Evolutionary conservation across 2,888 invertebrate genomes (phyloP).

Genomic region (Ceraclea dissimilis): DNA sequence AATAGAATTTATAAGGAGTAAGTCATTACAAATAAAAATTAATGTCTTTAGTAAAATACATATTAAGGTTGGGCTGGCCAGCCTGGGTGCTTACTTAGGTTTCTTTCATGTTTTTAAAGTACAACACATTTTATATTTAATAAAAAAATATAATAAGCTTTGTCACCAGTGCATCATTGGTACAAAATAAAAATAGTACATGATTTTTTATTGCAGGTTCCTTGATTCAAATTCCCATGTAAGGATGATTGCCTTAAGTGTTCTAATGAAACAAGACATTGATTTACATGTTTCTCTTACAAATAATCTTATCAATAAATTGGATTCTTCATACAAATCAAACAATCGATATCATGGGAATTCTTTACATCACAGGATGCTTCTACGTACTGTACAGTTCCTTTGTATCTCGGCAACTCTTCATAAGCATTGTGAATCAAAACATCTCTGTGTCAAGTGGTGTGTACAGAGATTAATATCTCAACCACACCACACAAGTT

Average conservation of each 20-base stretch:
- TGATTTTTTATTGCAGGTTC: too few relatives aligned
- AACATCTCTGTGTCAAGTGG: constrained; percentile 29
- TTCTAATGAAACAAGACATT: constrained; percentile 23
- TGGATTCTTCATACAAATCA: constrained; percentile 11
- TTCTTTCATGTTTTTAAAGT: too few relatives aligned
- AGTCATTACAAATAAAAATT: too few relatives aligned
- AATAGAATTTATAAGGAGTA: constrained; percentile 1
- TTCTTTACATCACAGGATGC: constrained; percentile 36
- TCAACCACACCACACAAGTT: constrained; percentile 40
- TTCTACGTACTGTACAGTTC: constrained; percentile 37
- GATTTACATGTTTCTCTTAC: constrained; percentile 25
- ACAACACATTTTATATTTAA: too few relatives aligned
- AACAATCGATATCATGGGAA: constrained; percentile 41
- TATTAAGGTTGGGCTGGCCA: too few relatives aligned
- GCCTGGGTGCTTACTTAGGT: too few relatives aligned
- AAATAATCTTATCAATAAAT: constrained; percentile 21
- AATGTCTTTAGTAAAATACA: too few relatives aligned
- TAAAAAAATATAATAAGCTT: too few relatives aligned
- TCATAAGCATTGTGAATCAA: constrained; percentile 21
- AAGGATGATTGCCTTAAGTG: constrained; percentile 28
- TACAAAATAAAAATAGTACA: too few relatives aligned
- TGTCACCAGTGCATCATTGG: too few relatives aligned
- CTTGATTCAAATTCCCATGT: constrained; percentile 11
- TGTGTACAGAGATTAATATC: constrained; percentile 35
- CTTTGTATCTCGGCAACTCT: constrained; percentile 33